Base-by-base conservation (phyloP, 1,140 invertebrate species). In the Batillaria attramentaria region DNA sequence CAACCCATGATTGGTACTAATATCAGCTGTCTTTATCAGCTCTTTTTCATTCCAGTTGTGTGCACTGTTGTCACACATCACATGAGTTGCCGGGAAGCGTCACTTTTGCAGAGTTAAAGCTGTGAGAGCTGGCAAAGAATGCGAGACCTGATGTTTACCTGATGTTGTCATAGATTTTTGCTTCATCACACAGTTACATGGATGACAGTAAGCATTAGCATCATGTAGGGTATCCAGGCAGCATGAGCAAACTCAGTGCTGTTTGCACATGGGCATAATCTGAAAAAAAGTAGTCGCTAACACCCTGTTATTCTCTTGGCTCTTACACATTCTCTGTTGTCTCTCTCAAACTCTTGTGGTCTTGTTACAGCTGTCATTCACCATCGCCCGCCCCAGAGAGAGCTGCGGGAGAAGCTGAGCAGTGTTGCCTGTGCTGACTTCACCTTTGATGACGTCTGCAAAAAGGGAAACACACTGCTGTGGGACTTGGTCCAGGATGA, bases 401-500 rank as follows among this genome's bases (percentile, higher is more conserved):
- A 72, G 39, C 0, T 62, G 10, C 72, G 54, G 33, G 39, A 75
- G 60, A 62, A 80, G 39, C 41, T 78, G 20, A 78, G 78, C 57
- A 28, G 42, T n/a, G 79, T 57, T 39, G 50, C 68, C 18, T 83
- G 80, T 72, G 80, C 82, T 16, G 86, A 87, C 39, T 87, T 86
- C 69, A 87, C 84, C 28, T 84, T 90, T 76, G 87, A 90, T 77
- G 87, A 89, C 76, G 88, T 91, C 3, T 90, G 89, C 82, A 84
- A 95, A 85, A 95, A 95, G 57, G 97, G 97, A 0, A 96, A 96
- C 87, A 98, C 97, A 10, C 88, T 98, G 43, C 92, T 99, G 0
- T 98, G 97, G 97, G 97, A 99, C 92, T 91, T 99, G 72, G 90
- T 99, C 62, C 97, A 98, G 90, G 97, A 98, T 89, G 95, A 97